Evolutionary conservation across 1,140 invertebrate species (phyloP).

Genomic region (Araneus ventricosus): DNA sequence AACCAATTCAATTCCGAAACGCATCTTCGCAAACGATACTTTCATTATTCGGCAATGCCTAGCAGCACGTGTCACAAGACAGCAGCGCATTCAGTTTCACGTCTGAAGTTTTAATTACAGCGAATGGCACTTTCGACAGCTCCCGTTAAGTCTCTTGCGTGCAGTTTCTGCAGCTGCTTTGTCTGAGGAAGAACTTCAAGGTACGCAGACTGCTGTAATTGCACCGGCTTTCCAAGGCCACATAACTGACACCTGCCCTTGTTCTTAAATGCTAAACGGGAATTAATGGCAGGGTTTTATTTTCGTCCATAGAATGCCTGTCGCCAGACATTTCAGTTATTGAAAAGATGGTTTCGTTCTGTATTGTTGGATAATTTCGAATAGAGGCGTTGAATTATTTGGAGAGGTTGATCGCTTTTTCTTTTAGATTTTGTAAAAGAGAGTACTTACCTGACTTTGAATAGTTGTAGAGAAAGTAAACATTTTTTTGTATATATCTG

Average conservation of each 20-base stretch:
- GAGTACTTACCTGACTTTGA: too few species aligned
- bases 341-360: too few species aligned
- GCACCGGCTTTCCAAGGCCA: background rate
- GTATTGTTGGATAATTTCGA: too few species aligned
- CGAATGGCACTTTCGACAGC: background rate
- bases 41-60: background rate
- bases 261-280: background rate
- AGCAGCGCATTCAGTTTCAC: background rate
- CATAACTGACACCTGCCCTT: background rate
- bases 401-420: too few species aligned
- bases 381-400: too few species aligned
- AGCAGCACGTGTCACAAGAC: too few species aligned
- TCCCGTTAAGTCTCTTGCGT: background rate
- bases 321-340: too few species aligned
- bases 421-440: too few species aligned
- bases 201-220: background rate
- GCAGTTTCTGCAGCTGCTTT: background rate
- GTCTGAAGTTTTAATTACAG: constrained; percentile 19
- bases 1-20: background rate
- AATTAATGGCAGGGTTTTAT: background rate
- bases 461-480: too few species aligned
- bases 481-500: too few species aligned
- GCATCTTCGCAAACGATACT: background rate
- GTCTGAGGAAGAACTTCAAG: background rate
- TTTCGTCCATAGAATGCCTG: background rate